Conservation (phyloP, 2,888 invertebrate species). For the Ormia ochracea region DNA sequence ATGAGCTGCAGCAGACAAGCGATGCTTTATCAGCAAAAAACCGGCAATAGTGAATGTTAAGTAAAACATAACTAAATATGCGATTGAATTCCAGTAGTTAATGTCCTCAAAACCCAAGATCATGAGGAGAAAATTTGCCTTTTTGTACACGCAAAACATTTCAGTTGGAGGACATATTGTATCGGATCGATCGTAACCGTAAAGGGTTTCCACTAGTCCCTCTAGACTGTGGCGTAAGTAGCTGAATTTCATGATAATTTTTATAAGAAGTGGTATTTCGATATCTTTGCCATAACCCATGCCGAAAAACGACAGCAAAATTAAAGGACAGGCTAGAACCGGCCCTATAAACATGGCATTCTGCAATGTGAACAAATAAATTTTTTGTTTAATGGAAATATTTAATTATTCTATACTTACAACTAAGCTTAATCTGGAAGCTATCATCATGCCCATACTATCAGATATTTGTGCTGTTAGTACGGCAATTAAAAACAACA, state of each 20-base stretch:
- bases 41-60: slow-evolving; percentile 82
- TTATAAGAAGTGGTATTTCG: slow-evolving; percentile 83
- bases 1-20: slow-evolving; percentile 82
- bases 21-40: slow-evolving; percentile 84
- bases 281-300: slow-evolving; percentile 88
- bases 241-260: slow-evolving; percentile 87
- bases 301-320: slow-evolving; percentile 91
- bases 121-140: slow-evolving; percentile 84
- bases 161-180: slow-evolving; percentile 85
- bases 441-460: slow-evolving; percentile 86
- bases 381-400: no score
- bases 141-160: slow-evolving; percentile 86
- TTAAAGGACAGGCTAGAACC: slow-evolving; percentile 89
- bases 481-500: slow-evolving; percentile 84
- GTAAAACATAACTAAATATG: slow-evolving; percentile 84
- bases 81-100: slow-evolving; percentile 83
- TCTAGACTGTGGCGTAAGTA: slow-evolving; percentile 90
- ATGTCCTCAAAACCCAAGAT: slow-evolving; percentile 85
- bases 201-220: slow-evolving; percentile 87
- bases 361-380: slow-evolving; percentile 79
- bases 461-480: slow-evolving; percentile 87
- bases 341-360: slow-evolving; percentile 94
- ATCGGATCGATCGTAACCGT: slow-evolving; percentile 84
- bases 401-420: slow-evolving; percentile 78
- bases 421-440: slow-evolving; percentile 85